phyloP scores from a whole-genome alignment of 1,140 invertebrate genomes.

The Leptonema lineaticorne region DNA sequence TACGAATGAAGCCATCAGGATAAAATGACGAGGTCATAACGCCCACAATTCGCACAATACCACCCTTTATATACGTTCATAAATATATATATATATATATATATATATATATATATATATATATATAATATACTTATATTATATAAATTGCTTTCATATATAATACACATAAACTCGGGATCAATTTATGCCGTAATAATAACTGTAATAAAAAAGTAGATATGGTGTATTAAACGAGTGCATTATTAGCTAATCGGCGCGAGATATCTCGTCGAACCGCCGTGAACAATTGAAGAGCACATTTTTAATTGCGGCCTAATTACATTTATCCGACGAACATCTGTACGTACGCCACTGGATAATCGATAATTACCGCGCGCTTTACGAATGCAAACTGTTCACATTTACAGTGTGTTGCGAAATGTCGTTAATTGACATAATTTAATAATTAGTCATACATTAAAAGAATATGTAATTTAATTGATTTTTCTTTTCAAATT shows the following conservation, averaged over 20 bases:
- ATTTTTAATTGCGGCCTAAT: conserved; percentile 24
- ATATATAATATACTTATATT: background rate
- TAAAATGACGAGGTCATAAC: conserved; percentile 1
- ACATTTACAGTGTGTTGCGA: conserved; percentile 3
- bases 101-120: background rate
- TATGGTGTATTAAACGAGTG: conserved; percentile 21
- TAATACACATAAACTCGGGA: no score
- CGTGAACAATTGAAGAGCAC: conserved; percentile 24
- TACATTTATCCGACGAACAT: conserved; percentile 23
- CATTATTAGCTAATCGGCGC: background rate
- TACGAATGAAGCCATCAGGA: conserved; percentile 26
- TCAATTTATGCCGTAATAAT: no score
- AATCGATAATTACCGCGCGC: conserved; percentile 26
- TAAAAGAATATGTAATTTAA: no score
- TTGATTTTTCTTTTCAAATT: no score
- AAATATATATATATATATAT: no score
- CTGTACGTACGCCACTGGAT: conserved; percentile 11
- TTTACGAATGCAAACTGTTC: background rate
- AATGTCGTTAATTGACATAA: no score
- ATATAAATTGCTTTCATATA: no score
- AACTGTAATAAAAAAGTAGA: background rate
- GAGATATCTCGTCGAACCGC: background rate
- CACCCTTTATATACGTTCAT: background rate
- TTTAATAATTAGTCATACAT: no score
- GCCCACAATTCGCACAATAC: background rate